Conservation (phyloP, 2,797 vertebrate species). For the Mus caroli region DNA sequence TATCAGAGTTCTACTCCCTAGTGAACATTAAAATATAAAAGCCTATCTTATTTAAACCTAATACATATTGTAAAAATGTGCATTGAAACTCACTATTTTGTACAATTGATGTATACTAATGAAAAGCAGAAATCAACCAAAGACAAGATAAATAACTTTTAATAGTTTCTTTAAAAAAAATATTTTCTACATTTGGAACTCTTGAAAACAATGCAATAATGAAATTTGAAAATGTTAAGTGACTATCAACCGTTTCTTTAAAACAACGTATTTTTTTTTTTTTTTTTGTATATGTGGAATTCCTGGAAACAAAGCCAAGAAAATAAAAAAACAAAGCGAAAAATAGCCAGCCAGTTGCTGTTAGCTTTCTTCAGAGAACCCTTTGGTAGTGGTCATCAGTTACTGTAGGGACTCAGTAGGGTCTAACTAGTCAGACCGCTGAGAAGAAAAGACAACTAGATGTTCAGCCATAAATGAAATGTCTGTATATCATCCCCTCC, state of each 20-base stretch:
- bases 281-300: background rate
- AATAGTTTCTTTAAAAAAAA: background rate
- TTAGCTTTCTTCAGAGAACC: background rate
- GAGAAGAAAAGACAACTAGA: background rate
- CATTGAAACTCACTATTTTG: background rate
- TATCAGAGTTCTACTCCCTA: background rate
- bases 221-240: background rate
- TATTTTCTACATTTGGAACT: background rate
- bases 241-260: background rate
- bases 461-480: background rate
- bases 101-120: background rate
- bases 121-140: background rate
- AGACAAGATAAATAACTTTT: background rate
- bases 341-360: background rate
- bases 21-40: background rate
- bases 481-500: background rate
- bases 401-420: background rate
- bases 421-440: background rate
- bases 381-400: no score
- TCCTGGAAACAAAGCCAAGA: conserved; percentile 54
- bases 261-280: background rate
- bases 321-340: no score
- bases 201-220: conserved; percentile 6
- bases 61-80: background rate
- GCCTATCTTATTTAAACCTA: background rate